A percentile compares a stretch with the other conserved stretches of the same genome.
Conservation (phyloP, 2,888 invertebrate species). For the Choristoneura rosaceana region DNA sequence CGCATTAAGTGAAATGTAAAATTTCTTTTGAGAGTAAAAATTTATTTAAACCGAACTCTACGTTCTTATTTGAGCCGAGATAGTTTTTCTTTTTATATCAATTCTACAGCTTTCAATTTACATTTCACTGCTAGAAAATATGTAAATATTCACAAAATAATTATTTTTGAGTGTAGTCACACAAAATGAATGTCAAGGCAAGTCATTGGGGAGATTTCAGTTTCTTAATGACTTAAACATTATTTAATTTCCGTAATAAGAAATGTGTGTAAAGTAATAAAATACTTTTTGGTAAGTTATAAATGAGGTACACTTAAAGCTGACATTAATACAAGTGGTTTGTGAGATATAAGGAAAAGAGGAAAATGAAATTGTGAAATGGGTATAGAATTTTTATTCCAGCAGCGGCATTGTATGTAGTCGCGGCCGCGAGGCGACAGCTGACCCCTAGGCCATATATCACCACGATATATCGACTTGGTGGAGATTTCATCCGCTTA, state of each 20-base stretch:
- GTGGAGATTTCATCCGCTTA: conserved; percentile 50
- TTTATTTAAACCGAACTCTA: neutral
- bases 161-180: neutral
- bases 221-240: neutral
- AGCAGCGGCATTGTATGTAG: conserved; percentile 44
- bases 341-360: conserved; percentile 22
- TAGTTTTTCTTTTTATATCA: neutral
- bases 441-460: conserved; percentile 57
- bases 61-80: neutral
- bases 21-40: too few relatives aligned
- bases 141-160: too few relatives aligned
- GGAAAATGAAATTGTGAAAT: conserved; percentile 31
- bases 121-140: too few relatives aligned
- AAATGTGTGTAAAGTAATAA: neutral
- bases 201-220: neutral
- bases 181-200: neutral
- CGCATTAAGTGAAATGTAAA: too few relatives aligned
- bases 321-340: conserved; percentile 11
- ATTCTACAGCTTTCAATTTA: too few relatives aligned
- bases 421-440: conserved; percentile 48
- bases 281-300: neutral
- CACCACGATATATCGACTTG: conserved; percentile 57
- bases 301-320: conserved; percentile 6
- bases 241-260: neutral
- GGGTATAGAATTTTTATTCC: conserved; percentile 37